Percentiles rank a stretch among this genome's conserved stretches.
Conservation (phyloP, 2,888 invertebrate genomes). For the Drosophila borealis region DNA sequence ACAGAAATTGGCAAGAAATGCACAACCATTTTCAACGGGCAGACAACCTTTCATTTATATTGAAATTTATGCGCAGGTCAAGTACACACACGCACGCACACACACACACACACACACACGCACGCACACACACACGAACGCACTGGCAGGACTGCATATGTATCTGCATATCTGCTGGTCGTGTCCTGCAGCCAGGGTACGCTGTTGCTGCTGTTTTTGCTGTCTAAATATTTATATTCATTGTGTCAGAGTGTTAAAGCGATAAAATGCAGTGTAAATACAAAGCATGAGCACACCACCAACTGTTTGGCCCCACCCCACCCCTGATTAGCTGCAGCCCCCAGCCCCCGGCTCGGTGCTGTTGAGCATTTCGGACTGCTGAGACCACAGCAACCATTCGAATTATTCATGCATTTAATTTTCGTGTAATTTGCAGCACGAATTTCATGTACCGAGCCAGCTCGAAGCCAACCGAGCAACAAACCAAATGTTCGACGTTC, state of each 20-base stretch:
- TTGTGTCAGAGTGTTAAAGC: constrained; percentile 81
- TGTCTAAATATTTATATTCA: constrained; percentile 81
- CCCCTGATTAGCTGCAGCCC: constrained; percentile 62
- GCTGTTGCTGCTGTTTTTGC: constrained; percentile 74
- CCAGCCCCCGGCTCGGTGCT: constrained; percentile 19
- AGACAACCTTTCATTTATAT: constrained; percentile 71
- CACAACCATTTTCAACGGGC: constrained; percentile 40
- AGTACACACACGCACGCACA: constrained; percentile 38
- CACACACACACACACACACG: constrained; percentile 7
- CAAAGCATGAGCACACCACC: constrained; percentile 55
- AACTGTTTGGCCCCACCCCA: constrained; percentile 14
- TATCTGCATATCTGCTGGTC: constrained; percentile 62
- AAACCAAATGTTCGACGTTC: constrained; percentile 68
- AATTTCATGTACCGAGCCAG: constrained; percentile 66
- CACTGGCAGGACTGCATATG: constrained; percentile 1
- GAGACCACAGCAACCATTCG: constrained; percentile 79
- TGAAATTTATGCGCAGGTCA: constrained; percentile 79
- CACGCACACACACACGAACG: constrained; percentile 1
- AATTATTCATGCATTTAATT: constrained; percentile 81
- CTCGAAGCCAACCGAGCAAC: constrained; percentile 59
- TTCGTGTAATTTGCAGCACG: constrained; percentile 77
- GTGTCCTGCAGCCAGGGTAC: constrained; percentile 58
- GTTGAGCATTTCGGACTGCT: constrained; percentile 51
- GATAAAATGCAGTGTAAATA: constrained; percentile 81
- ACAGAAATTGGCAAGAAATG: constrained; percentile 52